Evolutionary conservation across 2,888 invertebrate genomes (phyloP).

Genomic region (Steinernema scapterisci): DNA sequence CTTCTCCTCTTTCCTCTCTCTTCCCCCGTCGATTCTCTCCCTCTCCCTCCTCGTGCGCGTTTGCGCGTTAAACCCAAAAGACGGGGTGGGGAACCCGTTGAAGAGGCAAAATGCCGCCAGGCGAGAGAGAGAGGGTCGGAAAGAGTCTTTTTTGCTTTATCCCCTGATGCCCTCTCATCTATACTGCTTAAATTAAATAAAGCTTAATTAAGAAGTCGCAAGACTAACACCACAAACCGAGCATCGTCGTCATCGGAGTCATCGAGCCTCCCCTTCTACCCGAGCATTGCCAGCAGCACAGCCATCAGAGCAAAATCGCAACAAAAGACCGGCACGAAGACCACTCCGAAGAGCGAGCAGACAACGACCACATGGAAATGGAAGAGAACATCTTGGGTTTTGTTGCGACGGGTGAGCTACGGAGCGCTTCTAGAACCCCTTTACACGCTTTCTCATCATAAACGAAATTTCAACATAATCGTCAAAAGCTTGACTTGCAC

Average conservation of each 20-base stretch:
- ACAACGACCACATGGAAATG: no score
- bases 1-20: background rate
- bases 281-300: no score
- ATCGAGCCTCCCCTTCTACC: background rate
- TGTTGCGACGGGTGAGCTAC: no score
- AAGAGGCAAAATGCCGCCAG: background rate
- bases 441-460: background rate
- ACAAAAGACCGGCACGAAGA: no score
- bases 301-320: no score
- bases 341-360: no score
- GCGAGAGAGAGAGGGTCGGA: background rate
- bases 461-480: background rate
- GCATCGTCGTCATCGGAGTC: background rate
- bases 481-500: background rate
- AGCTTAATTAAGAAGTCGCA: conserved; percentile 23
- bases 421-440: background rate
- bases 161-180: conserved; percentile 27
- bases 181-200: conserved; percentile 29
- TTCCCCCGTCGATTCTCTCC: background rate
- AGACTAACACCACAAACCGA: background rate
- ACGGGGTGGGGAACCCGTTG: no score
- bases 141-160: conserved; percentile 14
- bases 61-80: no score
- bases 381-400: no score
- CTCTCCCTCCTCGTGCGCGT: no score